Conservation (phyloP, 2,797 vertebrate species). For the Spatula versicolor region DNA sequence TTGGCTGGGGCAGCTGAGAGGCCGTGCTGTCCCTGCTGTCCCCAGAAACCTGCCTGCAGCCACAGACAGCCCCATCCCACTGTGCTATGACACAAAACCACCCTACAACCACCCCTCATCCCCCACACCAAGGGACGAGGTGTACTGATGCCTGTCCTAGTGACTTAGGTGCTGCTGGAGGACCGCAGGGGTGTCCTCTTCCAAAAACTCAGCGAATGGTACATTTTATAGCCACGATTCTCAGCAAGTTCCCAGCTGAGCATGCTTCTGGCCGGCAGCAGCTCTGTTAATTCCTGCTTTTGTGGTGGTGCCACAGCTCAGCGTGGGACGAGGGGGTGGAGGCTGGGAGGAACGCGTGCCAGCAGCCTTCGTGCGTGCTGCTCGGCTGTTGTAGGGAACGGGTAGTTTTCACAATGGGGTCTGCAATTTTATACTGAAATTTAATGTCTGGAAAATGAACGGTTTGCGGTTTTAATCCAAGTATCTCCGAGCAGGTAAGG, state of each 20-base stretch:
- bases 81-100: background rate
- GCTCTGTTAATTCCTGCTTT: background rate
- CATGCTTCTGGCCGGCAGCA: background rate
- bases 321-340: background rate
- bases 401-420: background rate
- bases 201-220: background rate
- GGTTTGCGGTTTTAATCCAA: background rate
- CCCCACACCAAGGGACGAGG: background rate
- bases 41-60: background rate
- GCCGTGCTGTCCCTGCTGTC: background rate
- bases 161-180: background rate
- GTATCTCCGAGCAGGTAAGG: background rate
- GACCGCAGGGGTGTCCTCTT: background rate
- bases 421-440: slow-evolving; percentile 1
- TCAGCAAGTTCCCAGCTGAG: background rate
- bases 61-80: fast-evolving
- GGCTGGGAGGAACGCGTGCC: background rate
- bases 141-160: background rate
- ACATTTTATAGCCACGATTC: fast-evolving
- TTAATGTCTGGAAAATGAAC: slow-evolving; percentile 24
- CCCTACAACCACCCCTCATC: background rate
- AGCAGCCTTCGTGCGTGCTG: background rate
- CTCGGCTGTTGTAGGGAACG: background rate
- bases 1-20: background rate
- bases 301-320: background rate